A percentile compares a stretch with the other conserved stretches of the same genome.
These are phyloP conservation scores for Temnothorax nylanderi DNA, from an alignment of 1,140 invertebrate species.

Conservation along the genomic window DNA sequence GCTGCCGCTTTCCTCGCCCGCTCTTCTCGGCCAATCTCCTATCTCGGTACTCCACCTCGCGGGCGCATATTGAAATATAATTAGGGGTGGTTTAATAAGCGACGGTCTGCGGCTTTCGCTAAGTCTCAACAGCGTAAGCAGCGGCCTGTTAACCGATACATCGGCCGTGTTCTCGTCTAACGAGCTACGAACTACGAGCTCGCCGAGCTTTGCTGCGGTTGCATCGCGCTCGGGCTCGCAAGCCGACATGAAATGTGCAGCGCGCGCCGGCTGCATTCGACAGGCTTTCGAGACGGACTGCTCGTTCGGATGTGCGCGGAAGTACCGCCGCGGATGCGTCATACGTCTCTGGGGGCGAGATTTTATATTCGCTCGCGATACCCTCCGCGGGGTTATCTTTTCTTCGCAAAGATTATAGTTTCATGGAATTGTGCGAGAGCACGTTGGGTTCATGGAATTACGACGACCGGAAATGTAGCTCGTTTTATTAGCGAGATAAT, in stretches of 20 bases:
- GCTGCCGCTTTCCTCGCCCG: neutral
- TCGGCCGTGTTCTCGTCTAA: slow-evolving; percentile 55
- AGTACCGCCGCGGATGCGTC: slow-evolving; percentile 17
- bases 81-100: slow-evolving; percentile 79
- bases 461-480: slow-evolving; percentile 10
- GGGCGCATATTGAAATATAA: slow-evolving; percentile 79
- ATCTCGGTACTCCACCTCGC: slow-evolving; percentile 60
- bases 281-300: slow-evolving; percentile 32
- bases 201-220: slow-evolving; percentile 58
- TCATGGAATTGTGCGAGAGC: neutral
- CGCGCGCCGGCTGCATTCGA: slow-evolving; percentile 40
- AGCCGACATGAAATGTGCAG: slow-evolving; percentile 51
- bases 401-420: neutral
- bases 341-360: neutral
- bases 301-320: slow-evolving; percentile 5
- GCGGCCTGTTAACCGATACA: slow-evolving; percentile 71
- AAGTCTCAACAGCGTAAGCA: slow-evolving; percentile 68
- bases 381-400: slow-evolving; percentile 44
- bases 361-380: slow-evolving; percentile 7
- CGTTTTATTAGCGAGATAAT: slow-evolving; percentile 42
- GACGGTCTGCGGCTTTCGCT: slow-evolving; percentile 73
- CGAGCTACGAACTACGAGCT: slow-evolving; percentile 53
- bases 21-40: slow-evolving; percentile 65
- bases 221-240: slow-evolving; percentile 43
- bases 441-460: neutral